Evolutionary conservation across 1,140 invertebrate genomes (phyloP).

Genomic region (Melitaea cinxia): DNA sequence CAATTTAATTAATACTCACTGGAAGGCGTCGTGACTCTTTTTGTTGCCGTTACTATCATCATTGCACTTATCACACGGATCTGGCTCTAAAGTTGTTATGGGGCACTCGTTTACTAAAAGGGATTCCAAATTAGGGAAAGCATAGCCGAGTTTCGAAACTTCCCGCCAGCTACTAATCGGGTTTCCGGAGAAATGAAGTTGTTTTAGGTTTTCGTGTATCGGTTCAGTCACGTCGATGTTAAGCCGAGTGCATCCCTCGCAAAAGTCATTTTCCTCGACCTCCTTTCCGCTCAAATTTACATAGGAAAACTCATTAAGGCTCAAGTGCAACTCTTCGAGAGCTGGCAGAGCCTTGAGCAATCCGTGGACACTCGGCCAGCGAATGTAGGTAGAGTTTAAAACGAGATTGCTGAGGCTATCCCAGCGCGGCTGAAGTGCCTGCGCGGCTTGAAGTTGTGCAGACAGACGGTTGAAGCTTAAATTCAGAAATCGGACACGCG

Average conservation of each 20-base stretch:
- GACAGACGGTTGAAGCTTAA: conserved; percentile 93
- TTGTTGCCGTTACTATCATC: conserved; percentile 70
- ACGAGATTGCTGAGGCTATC: conserved; percentile 89
- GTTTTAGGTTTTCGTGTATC: conserved; percentile 85
- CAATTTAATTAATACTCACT: conserved; percentile 56
- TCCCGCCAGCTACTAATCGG: conserved; percentile 91
- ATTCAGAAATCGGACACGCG: conserved; percentile 93
- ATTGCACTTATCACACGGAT: conserved; percentile 73
- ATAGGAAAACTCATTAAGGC: conserved; percentile 91
- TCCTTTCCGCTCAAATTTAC: conserved; percentile 83
- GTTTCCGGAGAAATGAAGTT: conserved; percentile 92
- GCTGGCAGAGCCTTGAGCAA: conserved; percentile 88
- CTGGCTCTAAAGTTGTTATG: conserved; percentile 84
- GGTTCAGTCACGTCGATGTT: conserved; percentile 86
- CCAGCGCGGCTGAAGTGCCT: conserved; percentile 81
- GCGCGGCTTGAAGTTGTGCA: conserved; percentile 83
- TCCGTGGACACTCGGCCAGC: conserved; percentile 91
- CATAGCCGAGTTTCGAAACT: conserved; percentile 90
- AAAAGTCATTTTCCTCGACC: conserved; percentile 58
- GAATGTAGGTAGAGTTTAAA: conserved; percentile 92
- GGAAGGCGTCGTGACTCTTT: conserved; percentile 71
- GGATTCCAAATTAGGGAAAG: conserved; percentile 92
- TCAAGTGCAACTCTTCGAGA: conserved; percentile 94
- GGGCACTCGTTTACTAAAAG: conserved; percentile 94
- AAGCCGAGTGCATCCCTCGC: conserved; percentile 64